Percentiles rank a stretch among this genome's conserved stretches.
Conservation (phyloP, 2,797 vertebrate species). For the Oceanodroma leucorhoa region DNA sequence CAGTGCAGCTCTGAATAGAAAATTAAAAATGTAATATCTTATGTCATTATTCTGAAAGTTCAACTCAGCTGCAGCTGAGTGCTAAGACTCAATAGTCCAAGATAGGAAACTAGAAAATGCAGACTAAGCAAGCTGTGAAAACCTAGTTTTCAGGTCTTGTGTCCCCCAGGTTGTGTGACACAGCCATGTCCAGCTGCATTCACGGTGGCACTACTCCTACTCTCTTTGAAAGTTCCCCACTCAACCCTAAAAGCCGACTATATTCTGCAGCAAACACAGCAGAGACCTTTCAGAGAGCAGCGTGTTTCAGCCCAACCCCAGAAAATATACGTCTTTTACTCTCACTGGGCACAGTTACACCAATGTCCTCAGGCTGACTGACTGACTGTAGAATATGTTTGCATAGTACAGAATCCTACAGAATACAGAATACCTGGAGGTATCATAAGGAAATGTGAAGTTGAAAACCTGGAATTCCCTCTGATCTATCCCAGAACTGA, state of each 20-base stretch:
- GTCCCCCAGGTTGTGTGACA: not conserved
- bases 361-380: not conserved
- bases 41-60: not conserved
- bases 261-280: not conserved
- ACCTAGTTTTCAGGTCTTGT: not conserved
- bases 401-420: not conserved
- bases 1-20: not conserved
- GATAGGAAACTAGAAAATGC: not conserved
- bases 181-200: not conserved
- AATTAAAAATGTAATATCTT: not conserved
- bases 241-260: not conserved
- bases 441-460: not conserved
- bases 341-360: not conserved
- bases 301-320: not conserved
- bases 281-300: not conserved
- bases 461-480: not conserved
- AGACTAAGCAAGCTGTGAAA: not conserved
- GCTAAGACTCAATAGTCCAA: not conserved
- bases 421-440: not conserved
- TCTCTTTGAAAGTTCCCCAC: not conserved
- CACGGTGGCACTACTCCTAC: not conserved
- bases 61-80: not conserved
- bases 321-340: not conserved
- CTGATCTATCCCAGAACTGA: not conserved
- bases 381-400: not conserved